Conservation (phyloP, 2,797 vertebrate genomes). For the Eupleurogrammus muticus region DNA sequence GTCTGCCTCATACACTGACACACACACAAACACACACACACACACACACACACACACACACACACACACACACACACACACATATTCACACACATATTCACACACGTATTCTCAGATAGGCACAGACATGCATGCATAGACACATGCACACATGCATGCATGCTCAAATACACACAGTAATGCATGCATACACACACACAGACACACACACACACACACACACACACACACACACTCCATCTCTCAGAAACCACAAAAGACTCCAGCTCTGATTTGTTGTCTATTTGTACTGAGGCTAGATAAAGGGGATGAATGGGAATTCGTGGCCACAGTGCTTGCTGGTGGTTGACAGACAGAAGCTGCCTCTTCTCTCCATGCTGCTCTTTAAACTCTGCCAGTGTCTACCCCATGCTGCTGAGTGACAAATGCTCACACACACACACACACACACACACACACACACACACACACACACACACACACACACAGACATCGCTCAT, state of each 20-base stretch:
- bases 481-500: constrained; percentile 6
- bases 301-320: constrained; percentile 54
- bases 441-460: constrained; percentile 13
- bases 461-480: constrained; percentile 21
- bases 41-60: constrained; percentile 6
- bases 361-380: constrained; percentile 38
- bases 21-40: background rate
- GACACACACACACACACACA: constrained; percentile 5
- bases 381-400: constrained; percentile 56
- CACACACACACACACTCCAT: background rate
- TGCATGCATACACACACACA: too few relatives aligned
- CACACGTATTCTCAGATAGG: too few relatives aligned
- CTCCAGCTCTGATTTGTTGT: constrained; percentile 40
- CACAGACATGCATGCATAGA: constrained; percentile 7
- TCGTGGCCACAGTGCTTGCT: constrained; percentile 19
- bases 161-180: background rate
- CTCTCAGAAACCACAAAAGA: constrained; percentile 28
- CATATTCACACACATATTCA: constrained; percentile 5
- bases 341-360: constrained; percentile 49
- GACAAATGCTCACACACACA: constrained; percentile 34
- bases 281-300: constrained; percentile 46
- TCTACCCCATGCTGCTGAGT: constrained; percentile 51
- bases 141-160: constrained; percentile 2
- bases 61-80: constrained; percentile 4
- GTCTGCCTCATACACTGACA: constrained; percentile 1